Evolutionary conservation across 2,888 invertebrate genomes (phyloP).

Genomic region (Blastobasis adustella): DNA sequence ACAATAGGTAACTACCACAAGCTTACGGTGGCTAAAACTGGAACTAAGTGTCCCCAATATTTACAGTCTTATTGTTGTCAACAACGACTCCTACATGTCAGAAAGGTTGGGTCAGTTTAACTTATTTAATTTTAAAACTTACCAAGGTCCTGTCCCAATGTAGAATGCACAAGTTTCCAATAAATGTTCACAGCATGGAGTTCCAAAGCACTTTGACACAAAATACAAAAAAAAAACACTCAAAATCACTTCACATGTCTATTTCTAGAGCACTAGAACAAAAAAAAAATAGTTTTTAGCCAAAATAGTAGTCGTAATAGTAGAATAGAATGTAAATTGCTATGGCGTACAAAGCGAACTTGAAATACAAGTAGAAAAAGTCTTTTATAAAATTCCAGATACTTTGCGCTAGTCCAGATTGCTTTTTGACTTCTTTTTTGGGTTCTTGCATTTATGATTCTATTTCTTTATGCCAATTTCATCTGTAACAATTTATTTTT

Average conservation of each 20-base stretch:
- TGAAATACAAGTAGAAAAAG: conserved; percentile 51
- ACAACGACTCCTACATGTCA: too few species aligned
- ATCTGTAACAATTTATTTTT: conserved; percentile 26
- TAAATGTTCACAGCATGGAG: conserved; percentile 2
- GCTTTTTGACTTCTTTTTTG: conserved; percentile 7
- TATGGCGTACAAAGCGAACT: conserved; percentile 56
- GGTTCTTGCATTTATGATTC: conserved; percentile 35
- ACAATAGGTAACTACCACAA: too few species aligned
- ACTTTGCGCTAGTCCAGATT: conserved; percentile 28
- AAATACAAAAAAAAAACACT: conserved; percentile 12
- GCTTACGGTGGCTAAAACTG: too few species aligned
- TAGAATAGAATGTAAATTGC: conserved; percentile 54
- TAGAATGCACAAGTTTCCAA: conserved; percentile 5
- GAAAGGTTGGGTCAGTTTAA: too few species aligned
- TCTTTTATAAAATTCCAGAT: conserved; percentile 43
- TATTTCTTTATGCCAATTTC: conserved; percentile 16
- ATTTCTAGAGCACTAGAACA: conserved; percentile 21
- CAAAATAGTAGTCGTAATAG: conserved; percentile 60
- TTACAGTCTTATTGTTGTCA: too few species aligned
- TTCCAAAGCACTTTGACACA: conserved; percentile 1
- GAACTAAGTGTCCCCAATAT: too few species aligned
- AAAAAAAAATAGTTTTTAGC: conserved; percentile 22
- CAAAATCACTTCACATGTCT: conserved; percentile 44
- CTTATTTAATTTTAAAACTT: conserved; percentile 6
- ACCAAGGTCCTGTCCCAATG: conserved; percentile 13